A percentile compares a stretch with the other conserved stretches of the same genome.
phyloP scores from a whole-genome alignment of 2,797 vertebrate species.

The Coilia nasus region DNA sequence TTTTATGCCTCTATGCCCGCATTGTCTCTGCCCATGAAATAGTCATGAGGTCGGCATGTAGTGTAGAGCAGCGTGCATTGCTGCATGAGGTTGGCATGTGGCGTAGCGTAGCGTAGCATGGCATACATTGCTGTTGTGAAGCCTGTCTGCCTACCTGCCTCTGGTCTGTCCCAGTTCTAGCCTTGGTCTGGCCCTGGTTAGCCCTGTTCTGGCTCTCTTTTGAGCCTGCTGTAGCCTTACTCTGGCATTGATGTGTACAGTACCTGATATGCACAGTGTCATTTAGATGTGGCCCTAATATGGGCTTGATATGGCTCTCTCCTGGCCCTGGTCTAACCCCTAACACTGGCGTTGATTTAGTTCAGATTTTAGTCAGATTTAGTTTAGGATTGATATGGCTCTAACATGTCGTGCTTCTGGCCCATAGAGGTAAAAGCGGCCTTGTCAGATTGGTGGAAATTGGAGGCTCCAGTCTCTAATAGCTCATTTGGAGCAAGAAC shows the following conservation, averaged over 20 bases:
- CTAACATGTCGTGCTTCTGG: background rate
- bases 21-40: constrained; percentile 24
- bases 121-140: background rate
- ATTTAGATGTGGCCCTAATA: background rate
- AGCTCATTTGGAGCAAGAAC: background rate
- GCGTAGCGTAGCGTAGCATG: no score
- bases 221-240: no score
- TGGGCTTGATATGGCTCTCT: background rate
- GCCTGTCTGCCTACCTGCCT: background rate
- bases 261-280: no score
- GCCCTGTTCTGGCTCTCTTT: no score
- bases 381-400: background rate
- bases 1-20: constrained; percentile 12
- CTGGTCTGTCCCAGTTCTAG: no score
- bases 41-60: background rate
- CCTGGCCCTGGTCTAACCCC: no score
- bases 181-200: no score
- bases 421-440: background rate
- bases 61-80: no score
- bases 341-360: background rate
- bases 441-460: background rate
- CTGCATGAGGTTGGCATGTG: background rate
- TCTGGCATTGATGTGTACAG: no score
- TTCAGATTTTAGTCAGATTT: background rate
- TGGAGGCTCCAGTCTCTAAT: background rate